These are phyloP conservation scores for Plebejus argus DNA, from an alignment of 2,888 invertebrate genomes.

Conservation along the genomic window DNA sequence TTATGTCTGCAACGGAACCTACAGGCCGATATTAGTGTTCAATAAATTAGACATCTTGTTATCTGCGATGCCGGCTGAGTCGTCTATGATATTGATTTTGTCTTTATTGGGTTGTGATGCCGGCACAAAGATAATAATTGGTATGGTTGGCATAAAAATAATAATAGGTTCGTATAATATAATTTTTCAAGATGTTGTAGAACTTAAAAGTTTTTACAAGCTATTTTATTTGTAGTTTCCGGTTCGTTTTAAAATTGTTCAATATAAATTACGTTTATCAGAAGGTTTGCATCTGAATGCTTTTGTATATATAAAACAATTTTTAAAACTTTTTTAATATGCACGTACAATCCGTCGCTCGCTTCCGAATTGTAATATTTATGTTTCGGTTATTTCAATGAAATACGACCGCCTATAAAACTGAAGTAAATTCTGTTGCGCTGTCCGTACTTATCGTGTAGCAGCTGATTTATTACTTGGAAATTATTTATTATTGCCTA, in stretches of 20 bases:
- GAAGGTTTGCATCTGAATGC: background rate
- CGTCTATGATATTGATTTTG: conserved; percentile 38
- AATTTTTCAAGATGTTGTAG: background rate
- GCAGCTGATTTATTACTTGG: conserved; percentile 18
- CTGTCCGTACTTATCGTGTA: conserved; percentile 24
- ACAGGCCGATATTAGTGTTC: conserved; percentile 24
- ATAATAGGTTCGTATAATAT: background rate
- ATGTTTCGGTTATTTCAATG: conserved; percentile 13
- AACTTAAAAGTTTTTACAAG: background rate
- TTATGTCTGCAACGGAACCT: conserved; percentile 1
- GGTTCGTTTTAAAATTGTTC: background rate
- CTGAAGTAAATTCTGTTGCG: conserved; percentile 4
- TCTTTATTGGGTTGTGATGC: conserved; percentile 29
- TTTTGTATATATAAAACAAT: background rate
- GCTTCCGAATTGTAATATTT: conserved; percentile 15
- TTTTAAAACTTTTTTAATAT: background rate
- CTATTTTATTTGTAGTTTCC: background rate
- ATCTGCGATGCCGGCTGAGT: conserved; percentile 32
- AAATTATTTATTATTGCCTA: conserved; percentile 25
- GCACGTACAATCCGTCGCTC: background rate
- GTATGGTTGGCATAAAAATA: conserved; percentile 16
- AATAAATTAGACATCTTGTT: conserved; percentile 37
- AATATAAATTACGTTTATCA: background rate
- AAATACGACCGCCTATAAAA: conserved; percentile 14
- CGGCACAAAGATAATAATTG: conserved; percentile 27